phyloP scores from a whole-genome alignment of 2,113 vertebrate species.

The Garra rufa region DNA sequence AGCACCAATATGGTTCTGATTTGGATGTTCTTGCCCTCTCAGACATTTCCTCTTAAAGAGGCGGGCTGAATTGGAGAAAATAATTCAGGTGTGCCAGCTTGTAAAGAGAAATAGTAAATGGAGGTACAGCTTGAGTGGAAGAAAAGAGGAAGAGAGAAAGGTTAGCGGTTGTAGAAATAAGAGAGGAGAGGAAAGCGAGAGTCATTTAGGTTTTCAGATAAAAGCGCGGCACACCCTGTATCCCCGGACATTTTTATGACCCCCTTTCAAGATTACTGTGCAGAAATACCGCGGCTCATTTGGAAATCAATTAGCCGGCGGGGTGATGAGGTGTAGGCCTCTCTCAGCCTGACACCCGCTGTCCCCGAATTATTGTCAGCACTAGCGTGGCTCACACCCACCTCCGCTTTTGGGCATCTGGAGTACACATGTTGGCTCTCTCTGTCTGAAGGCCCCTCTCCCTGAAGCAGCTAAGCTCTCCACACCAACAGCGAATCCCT shows the following conservation, averaged over 20 bases:
- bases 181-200: conserved; percentile 18
- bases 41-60: conserved; percentile 28
- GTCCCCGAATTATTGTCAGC: conserved; percentile 87
- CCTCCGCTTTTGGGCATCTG: conserved; percentile 80
- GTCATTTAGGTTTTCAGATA: conserved; percentile 80
- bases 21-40: conserved; percentile 72
- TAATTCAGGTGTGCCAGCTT: conserved; percentile 88
- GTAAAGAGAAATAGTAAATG: conserved; percentile 49
- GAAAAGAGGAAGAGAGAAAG: not conserved
- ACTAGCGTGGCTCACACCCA: conserved; percentile 74
- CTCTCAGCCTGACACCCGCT: conserved; percentile 89
- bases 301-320: conserved; percentile 92
- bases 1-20: conserved; percentile 86
- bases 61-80: conserved; percentile 16
- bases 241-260: conserved; percentile 89
- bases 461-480: conserved; percentile 35
- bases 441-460: conserved; percentile 18
- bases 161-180: conserved; percentile 38
- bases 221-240: conserved; percentile 87
- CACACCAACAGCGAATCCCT: conserved; percentile 51
- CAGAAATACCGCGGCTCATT: conserved; percentile 90
- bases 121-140: not conserved
- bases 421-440: conserved; percentile 83
- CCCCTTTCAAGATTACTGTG: conserved; percentile 92
- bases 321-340: conserved; percentile 90